Base-by-base conservation (phyloP, 2,888 invertebrate genomes). In the Hermaeophaga mercurialis region DNA sequence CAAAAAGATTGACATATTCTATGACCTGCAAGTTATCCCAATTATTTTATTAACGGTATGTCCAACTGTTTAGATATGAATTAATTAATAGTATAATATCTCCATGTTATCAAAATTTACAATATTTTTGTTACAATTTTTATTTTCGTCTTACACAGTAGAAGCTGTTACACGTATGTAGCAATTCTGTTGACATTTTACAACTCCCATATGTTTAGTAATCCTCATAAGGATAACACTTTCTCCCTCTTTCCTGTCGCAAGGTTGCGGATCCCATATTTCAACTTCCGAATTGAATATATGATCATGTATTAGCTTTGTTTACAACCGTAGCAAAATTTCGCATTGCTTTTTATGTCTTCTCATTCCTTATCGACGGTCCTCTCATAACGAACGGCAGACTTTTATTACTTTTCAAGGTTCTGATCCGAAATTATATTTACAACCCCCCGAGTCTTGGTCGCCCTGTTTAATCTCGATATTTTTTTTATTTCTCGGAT, bases 381-480 rank as follows among this genome's bases (percentile, higher is more conserved):
- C 58, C 50, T 52, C 54, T 59, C 63, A 63, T 65, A 63, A 64
- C 62, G 56, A 62, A 64, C 59, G 60, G 58, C 59, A 61, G 62
- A 57, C 56, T 65, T 65, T 66, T 66, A 66, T 65, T 65, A 62
- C 57, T 56, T 56, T 53, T 64, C 64, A 60, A 66, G 64, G 61
- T 65, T 58, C 62, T 59, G 60, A 56, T 54, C 45, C 48, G 59
- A 65, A 65, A 65, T 65, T 61, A 63, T 63, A 61, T 65, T 61
- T 60, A 57, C 57, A 46, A 53, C 59, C 59, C 56, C 58, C 45
- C 18, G 47, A 43, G 38, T 41, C 46, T 26, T 38, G 34, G 15
- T 38, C 50, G 34, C 56, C 55, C 49, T 45, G 49, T 58, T 58
- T 58, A 59, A 59, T 59, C 53, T 55, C 36, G 53, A 48, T 54